Evolutionary conservation across 2,797 vertebrate species (phyloP).

Genomic region (Syngnathus rostellatus): DNA sequence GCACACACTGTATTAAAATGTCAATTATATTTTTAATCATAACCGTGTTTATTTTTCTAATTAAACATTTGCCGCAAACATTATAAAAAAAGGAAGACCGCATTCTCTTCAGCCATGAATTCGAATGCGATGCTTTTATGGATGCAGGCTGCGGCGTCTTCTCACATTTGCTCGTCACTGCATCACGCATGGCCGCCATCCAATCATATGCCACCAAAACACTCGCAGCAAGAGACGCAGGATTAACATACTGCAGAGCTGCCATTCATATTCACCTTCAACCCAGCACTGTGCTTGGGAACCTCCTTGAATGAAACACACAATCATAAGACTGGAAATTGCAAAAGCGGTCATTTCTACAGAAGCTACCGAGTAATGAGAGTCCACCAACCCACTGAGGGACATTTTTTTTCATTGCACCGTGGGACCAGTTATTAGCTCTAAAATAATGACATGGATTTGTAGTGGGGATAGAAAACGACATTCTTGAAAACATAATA

Average conservation of each 20-base stretch:
- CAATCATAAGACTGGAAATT: neutral
- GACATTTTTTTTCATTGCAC: too few relatives aligned
- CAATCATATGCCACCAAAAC: slow-evolving; percentile 33
- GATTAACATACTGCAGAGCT: slow-evolving; percentile 33
- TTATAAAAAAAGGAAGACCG: slow-evolving; percentile 3
- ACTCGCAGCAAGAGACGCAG: slow-evolving; percentile 18
- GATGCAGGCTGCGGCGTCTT: slow-evolving; percentile 10
- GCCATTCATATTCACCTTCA: slow-evolving; percentile 21
- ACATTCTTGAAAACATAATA: neutral
- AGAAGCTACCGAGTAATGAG: too few relatives aligned
- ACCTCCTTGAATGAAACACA: slow-evolving; percentile 1
- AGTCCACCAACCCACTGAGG: too few relatives aligned
- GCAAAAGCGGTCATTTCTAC: neutral
- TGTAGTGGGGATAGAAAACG: neutral
- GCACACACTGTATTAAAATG: neutral
- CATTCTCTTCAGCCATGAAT: slow-evolving; percentile 5
- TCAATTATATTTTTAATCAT: neutral
- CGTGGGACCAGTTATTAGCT: too few relatives aligned
- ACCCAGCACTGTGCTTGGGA: slow-evolving; percentile 7
- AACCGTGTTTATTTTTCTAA: neutral
- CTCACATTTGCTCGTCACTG: slow-evolving; percentile 16
- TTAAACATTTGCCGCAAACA: neutral
- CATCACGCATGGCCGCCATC: slow-evolving; percentile 28
- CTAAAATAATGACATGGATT: too few relatives aligned
- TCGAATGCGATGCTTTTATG: slow-evolving; percentile 8